Evolutionary conservation across 2,888 invertebrate species (phyloP), one percentile per base, ranked within the genome.

Genomic region (Ariolimax columbianus): DNA sequence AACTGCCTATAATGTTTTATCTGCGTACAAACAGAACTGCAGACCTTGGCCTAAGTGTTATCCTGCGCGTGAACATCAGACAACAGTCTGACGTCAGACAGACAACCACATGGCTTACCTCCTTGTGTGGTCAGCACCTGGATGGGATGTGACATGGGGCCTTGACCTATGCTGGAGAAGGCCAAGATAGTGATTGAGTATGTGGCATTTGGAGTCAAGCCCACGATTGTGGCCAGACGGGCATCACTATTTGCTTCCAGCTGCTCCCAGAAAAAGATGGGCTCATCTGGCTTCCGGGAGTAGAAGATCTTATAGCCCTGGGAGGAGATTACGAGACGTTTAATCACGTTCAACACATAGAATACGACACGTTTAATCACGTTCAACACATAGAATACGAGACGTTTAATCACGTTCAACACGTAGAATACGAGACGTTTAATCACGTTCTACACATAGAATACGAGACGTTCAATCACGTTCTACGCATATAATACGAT

Each of bases 271-370:
- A 97, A 97, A 87, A 97, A 96, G 95, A 98, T 96, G 17, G 96
- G 96, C 89, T 97, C 96, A 89, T 97, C 96, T 40, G 98, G 96
- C 91, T 97, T 97, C 88, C 97, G 97, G 11, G 98, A 98, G 95
- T 98, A 99, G 95, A 97, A 98, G 88, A 99, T 97, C 95, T 98
- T 98, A 95, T 99, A 99, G 90, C 98, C 98, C 98, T 98, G 95
- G 30, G 38, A 75, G n/a, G n/a, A n/a, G n/a, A n/a, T n/a, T n/a
- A n/a, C n/a, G n/a, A n/a, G n/a, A n/a, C n/a, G n/a, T n/a, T n/a
- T n/a, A n/a, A n/a, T n/a, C n/a, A n/a, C n/a, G n/a, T n/a, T n/a
- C n/a, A n/a, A n/a, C n/a, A n/a, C n/a, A n/a, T n/a, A n/a, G n/a
- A n/a, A n/a, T n/a, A n/a, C n/a, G n/a, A n/a, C n/a, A n/a, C n/a